Evolutionary conservation across 2,797 vertebrate genomes (phyloP), one percentile per base, ranked within the genome.

Genomic region (Chaenodraco wilsoni): DNA sequence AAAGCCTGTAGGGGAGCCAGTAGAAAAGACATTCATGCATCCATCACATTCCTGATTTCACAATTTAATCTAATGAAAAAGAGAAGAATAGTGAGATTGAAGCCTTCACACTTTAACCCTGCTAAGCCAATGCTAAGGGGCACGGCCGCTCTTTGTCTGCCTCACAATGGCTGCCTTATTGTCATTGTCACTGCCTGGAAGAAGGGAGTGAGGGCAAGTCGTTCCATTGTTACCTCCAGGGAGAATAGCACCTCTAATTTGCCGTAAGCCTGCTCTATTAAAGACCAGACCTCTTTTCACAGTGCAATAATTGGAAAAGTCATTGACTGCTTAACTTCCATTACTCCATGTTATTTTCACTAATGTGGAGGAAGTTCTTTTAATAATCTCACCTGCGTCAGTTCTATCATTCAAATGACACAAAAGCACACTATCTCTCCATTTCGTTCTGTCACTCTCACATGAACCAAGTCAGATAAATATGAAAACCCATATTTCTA

Each of bases 211-310:
- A 60, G 81, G 85, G 74, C 67, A 71, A 90, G 76, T 86, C 79
- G 57, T 78, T 81, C 85, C 79, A 90, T 93, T 93, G 90, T 93
- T 87, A 90, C 86, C 84, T 87, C 85, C 62, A n/a, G 86, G 92
- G 90, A 95, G 94, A 96, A 95, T 90, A 94, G 94, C 91, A 92
- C 90, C 89, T 94, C 94, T 96, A 95, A 96, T 96, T 95, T 96
- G 94, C 95, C 88, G 62, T 92, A 95, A 94, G 95, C 94, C 95
- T 89, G 91, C 72, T 90, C 96, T 95, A 94, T 95, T 96, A 95
- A 95, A 94, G 94, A 95, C 93, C 92, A 88, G 95, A 93, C 94
- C 33, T 95, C 94, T 94, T 95, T 95, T 96, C 95, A 95, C 94
- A 91, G 88, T 52, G 94, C 94, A 93, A 94, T 95, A 96, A 95